A percentile compares a stretch with the other conserved stretches of the same genome.
Evolutionary conservation across 2,797 vertebrate species (phyloP).

Genomic region (Dicrostonyx torquatus): DNA sequence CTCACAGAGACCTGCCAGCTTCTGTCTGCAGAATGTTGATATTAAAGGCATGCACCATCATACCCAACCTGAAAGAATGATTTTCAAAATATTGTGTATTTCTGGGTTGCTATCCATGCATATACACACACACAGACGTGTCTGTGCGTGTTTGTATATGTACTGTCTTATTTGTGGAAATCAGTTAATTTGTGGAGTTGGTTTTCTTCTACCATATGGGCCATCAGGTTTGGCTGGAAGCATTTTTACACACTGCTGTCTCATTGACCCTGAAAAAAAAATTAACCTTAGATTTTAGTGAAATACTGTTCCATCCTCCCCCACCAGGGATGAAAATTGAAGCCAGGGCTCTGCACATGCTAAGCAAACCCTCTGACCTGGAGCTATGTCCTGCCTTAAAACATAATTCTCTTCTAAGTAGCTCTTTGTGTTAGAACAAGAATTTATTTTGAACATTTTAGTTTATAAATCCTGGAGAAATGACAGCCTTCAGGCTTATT

Average conservation of each 20-base stretch:
- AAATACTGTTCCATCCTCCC: background rate
- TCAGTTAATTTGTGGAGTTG: background rate
- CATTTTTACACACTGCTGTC: background rate
- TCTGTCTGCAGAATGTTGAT: background rate
- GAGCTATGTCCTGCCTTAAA: background rate
- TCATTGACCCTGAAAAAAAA: background rate
- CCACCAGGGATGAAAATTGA: background rate
- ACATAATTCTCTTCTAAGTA: background rate
- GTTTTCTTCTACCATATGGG: background rate
- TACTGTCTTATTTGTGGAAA: background rate
- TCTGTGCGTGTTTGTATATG: too few species aligned
- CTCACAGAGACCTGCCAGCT: background rate
- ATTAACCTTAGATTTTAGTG: constrained; percentile 7
- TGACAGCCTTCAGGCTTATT: background rate
- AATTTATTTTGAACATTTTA: constrained; percentile 39
- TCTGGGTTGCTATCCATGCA: background rate
- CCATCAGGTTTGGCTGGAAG: background rate
- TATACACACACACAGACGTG: too few species aligned
- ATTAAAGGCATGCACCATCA: background rate
- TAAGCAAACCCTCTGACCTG: background rate
- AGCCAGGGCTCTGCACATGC: background rate
- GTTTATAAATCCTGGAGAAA: background rate
- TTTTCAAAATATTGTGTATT: background rate
- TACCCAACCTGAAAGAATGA: background rate
- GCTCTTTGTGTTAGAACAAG: background rate